These are phyloP conservation scores for Cebidichthys violaceus DNA, from an alignment of 2,113 vertebrate species.

Conservation along the genomic window DNA sequence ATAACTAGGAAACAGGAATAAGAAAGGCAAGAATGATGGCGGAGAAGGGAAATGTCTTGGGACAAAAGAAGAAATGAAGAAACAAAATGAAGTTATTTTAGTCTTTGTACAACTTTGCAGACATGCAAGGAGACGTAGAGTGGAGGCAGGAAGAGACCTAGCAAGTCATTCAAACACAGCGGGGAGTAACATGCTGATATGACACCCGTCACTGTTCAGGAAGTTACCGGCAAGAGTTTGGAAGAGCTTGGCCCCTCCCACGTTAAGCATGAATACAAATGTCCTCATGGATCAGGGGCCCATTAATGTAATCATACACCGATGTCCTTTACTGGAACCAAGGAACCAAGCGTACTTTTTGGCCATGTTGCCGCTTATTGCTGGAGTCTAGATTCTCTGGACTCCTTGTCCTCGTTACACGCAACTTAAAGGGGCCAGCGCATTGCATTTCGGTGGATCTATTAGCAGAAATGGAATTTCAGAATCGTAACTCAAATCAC, in stretches of 20 bases:
- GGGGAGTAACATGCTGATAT: background rate
- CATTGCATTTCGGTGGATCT: background rate
- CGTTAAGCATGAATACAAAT: background rate
- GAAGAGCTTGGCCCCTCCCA: background rate
- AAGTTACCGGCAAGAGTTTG: background rate
- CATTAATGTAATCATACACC: background rate
- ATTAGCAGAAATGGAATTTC: background rate
- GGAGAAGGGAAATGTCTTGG: background rate
- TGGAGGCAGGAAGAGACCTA: background rate
- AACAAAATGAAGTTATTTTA: slow-evolving; percentile 8
- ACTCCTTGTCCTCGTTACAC: background rate
- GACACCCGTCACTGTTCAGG: background rate
- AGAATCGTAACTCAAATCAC: background rate
- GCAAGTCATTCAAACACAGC: background rate
- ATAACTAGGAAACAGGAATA: background rate
- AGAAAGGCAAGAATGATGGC: background rate
- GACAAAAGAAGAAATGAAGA: slow-evolving; percentile 15
- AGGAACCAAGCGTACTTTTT: background rate
- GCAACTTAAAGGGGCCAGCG: background rate
- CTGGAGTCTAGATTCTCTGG: background rate
- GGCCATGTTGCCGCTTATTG: background rate
- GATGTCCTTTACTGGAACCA: background rate
- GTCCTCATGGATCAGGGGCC: background rate
- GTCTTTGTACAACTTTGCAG: background rate
- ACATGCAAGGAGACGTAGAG: background rate